Base-by-base conservation (phyloP, 2,888 invertebrate species). In the Lochmaea capreae region DNA sequence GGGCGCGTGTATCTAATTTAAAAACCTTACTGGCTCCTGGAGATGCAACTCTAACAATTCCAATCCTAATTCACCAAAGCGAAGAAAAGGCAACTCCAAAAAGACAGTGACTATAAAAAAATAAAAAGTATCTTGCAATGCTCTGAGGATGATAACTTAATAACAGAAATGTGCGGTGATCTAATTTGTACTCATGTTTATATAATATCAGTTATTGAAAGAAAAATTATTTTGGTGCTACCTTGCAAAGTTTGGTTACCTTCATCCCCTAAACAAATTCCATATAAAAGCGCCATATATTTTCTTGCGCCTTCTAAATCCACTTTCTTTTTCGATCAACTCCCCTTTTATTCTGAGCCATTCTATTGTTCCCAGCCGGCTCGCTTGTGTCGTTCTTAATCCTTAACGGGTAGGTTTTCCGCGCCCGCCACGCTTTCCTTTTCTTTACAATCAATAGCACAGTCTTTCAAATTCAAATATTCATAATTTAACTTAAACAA, bases 301-400 rank as follows among this genome's bases (percentile, higher is more conserved):
- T 77, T 76, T 77, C 75, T 76, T 72, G 76, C 78, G 79, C 77
- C 79, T 79, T 54, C 74, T 80, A 81, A 83, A 82, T 83, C 82
- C 79, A 83, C 80, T 83, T 82, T 82, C 83, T 82, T 83, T 83
- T 83, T 81, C 83, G 82, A 83, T 83, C 82, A 81, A 79, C 77
- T 78, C 79, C 77, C 80, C 77, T 69, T 80, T 82, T 79, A 78
- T 78, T 76, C 77, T 42, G 52, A 72, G 75, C 76, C 75, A 76
- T 78, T 75, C 77, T 72, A 80, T 80, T 80, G 79, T 80, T 79
- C 76, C 77, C 80, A 70, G 72, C 74, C 77, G 75, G 76, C 43
- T 71, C 58, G 68, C 76, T 71, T 72, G 74, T 75, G 77, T 78
- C 77, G 78, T 76, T 76, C 76, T 74, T 79, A 79, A 78, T 79